phyloP scores from a whole-genome alignment of 2,888 invertebrate genomes.

The Eupeodes latifasciatus region DNA sequence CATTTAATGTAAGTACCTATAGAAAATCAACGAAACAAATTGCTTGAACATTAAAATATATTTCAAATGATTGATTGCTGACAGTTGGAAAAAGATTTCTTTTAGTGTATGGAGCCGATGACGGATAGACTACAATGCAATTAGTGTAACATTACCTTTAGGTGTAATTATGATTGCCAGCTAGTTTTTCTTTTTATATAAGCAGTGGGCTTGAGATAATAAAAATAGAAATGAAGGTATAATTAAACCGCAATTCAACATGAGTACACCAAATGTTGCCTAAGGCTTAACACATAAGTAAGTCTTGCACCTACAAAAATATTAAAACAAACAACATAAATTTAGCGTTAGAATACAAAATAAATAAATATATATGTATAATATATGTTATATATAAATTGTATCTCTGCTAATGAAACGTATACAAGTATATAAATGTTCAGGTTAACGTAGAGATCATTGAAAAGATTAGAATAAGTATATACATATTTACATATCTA shows the following conservation, averaged over 20 bases:
- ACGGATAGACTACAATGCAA: constrained; percentile 48
- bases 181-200: constrained; percentile 29
- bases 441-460: too few species aligned
- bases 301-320: neutral
- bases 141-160: constrained; percentile 58
- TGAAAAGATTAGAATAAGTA: too few species aligned
- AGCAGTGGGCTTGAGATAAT: neutral
- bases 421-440: too few species aligned
- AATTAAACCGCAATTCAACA: neutral
- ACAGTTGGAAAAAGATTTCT: constrained; percentile 43
- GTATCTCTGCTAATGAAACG: too few species aligned
- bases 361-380: too few species aligned
- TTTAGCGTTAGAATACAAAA: neutral
- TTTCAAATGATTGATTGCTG: constrained; percentile 52
- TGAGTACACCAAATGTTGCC: too few species aligned
- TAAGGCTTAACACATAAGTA: neutral
- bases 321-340: neutral
- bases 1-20: neutral
- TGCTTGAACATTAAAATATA: constrained; percentile 39
- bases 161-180: constrained; percentile 68
- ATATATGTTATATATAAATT: too few species aligned
- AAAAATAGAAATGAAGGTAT: neutral
- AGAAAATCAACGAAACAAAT: constrained; percentile 49
- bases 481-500: too few species aligned
- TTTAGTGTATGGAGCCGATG: constrained; percentile 28